Evolutionary conservation across 2,113 vertebrate species (phyloP).

Genomic region (Clarias batrachus): DNA sequence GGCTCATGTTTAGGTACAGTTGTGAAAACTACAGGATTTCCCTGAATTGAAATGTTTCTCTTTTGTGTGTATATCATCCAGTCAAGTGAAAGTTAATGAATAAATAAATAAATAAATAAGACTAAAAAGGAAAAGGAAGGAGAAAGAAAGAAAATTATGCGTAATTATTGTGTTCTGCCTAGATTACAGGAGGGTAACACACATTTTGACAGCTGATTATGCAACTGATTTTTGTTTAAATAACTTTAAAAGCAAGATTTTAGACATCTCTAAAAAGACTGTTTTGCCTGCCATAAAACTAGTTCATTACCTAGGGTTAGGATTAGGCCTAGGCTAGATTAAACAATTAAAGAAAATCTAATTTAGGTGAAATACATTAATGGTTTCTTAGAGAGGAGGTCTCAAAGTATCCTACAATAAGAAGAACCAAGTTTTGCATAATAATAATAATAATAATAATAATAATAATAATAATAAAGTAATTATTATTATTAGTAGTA

Average conservation of each 20-base stretch:
- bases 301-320: background rate
- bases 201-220: background rate
- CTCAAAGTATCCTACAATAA: background rate
- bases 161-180: background rate
- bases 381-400: background rate
- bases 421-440: background rate
- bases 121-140: background rate
- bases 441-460: no score
- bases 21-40: background rate
- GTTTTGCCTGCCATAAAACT: background rate
- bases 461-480: no score
- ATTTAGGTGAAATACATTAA: background rate
- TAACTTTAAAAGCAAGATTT: background rate
- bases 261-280: background rate
- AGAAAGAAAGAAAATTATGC: background rate
- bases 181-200: background rate
- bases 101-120: background rate
- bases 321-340: background rate
- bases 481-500: no score
- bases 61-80: background rate
- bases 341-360: background rate
- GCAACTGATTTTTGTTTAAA: background rate
- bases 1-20: background rate
- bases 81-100: background rate
- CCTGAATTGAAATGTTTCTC: background rate